These are phyloP conservation scores for Gopherus flavomarginatus DNA, from an alignment of 2,113 vertebrate species.

Conservation along the genomic window DNA sequence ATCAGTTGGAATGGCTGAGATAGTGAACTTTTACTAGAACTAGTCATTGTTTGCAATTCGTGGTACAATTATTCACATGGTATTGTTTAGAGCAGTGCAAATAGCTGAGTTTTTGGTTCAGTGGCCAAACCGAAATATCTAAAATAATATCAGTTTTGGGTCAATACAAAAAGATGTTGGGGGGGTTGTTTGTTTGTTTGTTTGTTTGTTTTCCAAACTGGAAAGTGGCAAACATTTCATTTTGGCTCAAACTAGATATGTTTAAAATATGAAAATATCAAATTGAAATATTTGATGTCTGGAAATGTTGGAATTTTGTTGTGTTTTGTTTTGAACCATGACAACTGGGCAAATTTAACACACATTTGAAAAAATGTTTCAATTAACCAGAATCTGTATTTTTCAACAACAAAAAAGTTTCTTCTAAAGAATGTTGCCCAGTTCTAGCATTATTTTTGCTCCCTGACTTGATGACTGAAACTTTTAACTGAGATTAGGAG, in stretches of 20 bases:
- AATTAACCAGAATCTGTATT: neutral
- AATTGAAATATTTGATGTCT: neutral
- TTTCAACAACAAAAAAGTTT: neutral
- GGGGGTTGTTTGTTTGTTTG: neutral
- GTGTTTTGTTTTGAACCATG: neutral
- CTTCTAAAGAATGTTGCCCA: neutral
- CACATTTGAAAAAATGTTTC: neutral
- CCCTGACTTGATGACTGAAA: conserved; percentile 24
- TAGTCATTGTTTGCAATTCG: neutral
- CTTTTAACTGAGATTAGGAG: conserved; percentile 26
- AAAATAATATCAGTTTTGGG: neutral
- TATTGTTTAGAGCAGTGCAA: neutral
- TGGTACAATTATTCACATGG: neutral
- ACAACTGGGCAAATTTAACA: neutral
- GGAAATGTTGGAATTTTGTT: neutral
- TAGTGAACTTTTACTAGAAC: conserved; percentile 24
- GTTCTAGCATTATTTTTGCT: neutral
- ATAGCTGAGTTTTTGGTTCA: neutral
- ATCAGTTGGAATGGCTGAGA: neutral
- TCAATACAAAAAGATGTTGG: neutral
- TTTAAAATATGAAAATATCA: neutral
- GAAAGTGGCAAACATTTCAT: neutral
- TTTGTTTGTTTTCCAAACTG: neutral
- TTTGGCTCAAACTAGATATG: neutral
- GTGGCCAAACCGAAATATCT: neutral